Conservation (phyloP, 2,888 invertebrate genomes). For the Eristalinus aeneus region DNA sequence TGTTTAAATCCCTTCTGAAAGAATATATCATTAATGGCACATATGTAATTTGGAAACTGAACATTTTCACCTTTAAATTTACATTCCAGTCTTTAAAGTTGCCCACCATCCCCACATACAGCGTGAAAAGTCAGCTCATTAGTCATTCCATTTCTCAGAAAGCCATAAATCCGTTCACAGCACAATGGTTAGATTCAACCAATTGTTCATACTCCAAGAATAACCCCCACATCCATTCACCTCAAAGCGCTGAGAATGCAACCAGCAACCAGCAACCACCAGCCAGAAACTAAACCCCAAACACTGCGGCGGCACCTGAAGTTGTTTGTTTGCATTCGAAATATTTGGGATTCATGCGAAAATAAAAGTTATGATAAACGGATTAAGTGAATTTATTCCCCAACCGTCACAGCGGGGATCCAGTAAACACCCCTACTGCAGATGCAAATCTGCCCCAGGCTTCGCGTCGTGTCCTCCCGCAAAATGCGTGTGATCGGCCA, state of each 20-base stretch:
- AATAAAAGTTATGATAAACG: conserved; percentile 18
- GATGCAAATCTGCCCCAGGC: neutral
- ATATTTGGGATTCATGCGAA: conserved; percentile 21
- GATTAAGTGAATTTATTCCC: conserved; percentile 44
- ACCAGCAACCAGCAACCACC: neutral
- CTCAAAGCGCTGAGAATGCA: neutral
- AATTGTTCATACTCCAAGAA: conserved; percentile 37
- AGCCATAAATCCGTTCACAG: neutral
- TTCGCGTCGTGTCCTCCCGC: neutral
- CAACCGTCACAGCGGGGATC: conserved; percentile 31
- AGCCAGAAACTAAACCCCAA: neutral
- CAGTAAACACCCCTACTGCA: conserved; percentile 27
- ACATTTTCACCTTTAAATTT: too few species aligned
- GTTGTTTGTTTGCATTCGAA: conserved; percentile 40
- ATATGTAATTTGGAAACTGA: too few species aligned
- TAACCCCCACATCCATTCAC: conserved; percentile 25
- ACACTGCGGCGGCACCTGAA: neutral
- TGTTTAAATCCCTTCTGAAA: too few species aligned
- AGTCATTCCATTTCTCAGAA: neutral
- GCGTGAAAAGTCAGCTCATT: neutral
- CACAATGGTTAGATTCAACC: neutral
- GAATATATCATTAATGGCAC: too few species aligned
- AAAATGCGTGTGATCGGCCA: conserved; percentile 12
- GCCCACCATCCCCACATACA: too few species aligned
- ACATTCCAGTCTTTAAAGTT: too few species aligned